Evolutionary conservation across 1,140 invertebrate species (phyloP).

Genomic region (Drosophila nigromelanica): DNA sequence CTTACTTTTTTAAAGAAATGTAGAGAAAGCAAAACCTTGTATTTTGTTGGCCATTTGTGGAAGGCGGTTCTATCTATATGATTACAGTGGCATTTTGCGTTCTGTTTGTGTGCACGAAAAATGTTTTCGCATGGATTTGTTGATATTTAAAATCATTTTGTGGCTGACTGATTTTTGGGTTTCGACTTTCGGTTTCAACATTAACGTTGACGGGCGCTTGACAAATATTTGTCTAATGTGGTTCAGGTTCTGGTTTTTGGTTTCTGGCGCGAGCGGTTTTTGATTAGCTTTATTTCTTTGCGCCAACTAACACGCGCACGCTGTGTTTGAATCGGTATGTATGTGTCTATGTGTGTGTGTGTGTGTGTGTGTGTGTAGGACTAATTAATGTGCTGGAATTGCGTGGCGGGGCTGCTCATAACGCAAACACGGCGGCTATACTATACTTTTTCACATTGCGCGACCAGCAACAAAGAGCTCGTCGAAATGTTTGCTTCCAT

Average conservation of each 20-base stretch:
- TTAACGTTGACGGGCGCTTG: slow-evolving; percentile 33
- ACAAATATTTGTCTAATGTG: slow-evolving; percentile 80
- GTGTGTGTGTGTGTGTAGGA: slow-evolving; percentile 20
- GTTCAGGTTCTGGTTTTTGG: slow-evolving; percentile 63
- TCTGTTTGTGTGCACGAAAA: slow-evolving; percentile 4
- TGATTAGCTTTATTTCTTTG: slow-evolving; percentile 82
- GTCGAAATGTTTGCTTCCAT: slow-evolving; percentile 63
- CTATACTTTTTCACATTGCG: slow-evolving; percentile 58
- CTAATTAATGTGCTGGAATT: slow-evolving; percentile 77
- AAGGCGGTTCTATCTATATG: slow-evolving; percentile 17
- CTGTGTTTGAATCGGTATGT: slow-evolving; percentile 5
- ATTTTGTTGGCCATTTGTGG: slow-evolving; percentile 21
- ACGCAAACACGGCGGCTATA: slow-evolving; percentile 32
- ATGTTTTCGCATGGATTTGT: slow-evolving; percentile 57
- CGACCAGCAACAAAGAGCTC: slow-evolving; percentile 40
- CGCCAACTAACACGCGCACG: slow-evolving; percentile 29
- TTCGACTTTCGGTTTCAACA: slow-evolving; percentile 36
- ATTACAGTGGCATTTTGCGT: slow-evolving; percentile 61
- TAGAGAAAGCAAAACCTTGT: slow-evolving; percentile 4
- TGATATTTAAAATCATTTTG: slow-evolving; percentile 75
- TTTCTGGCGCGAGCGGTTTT: slow-evolving; percentile 69
- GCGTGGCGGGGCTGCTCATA: slow-evolving; percentile 46
- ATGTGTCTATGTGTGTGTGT: background rate
- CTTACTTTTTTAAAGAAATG: slow-evolving; percentile 21
- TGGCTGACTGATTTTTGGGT: slow-evolving; percentile 63